Conservation (phyloP, 1,140 invertebrate genomes). For the Hirudo medicinalis region DNA sequence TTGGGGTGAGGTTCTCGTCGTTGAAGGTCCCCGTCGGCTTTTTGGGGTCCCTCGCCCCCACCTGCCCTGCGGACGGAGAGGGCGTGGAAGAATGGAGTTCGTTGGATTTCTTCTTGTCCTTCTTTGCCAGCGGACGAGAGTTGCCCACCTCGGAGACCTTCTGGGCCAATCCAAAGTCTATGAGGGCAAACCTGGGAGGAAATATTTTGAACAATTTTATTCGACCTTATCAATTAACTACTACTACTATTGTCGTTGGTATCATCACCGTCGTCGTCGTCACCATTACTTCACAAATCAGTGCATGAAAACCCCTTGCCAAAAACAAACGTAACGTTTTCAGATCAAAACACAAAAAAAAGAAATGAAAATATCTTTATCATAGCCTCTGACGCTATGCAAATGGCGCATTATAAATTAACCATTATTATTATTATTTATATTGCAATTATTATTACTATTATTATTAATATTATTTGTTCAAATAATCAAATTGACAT, state of each 20-base stretch:
- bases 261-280: not conserved
- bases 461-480: no score
- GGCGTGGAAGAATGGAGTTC: no score
- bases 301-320: no score
- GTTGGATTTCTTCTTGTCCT: no score
- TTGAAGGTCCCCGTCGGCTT: not conserved
- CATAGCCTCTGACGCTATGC: no score
- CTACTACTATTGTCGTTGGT: constrained; percentile 5
- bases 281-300: not conserved
- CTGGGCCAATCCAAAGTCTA: constrained; percentile 80
- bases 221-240: constrained; percentile 12
- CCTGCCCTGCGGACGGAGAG: not conserved
- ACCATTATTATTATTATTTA: no score
- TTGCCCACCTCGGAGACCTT: constrained; percentile 24
- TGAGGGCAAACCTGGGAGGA: constrained; percentile 49
- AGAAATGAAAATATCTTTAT: not conserved
- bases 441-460: no score
- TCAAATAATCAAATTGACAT: not conserved
- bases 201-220: not conserved
- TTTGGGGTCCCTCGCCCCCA: not conserved
- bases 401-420: no score
- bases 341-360: no score
- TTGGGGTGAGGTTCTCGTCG: not conserved
- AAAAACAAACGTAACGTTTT: no score
- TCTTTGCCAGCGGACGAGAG: not conserved